Conservation (phyloP, 2,888 invertebrate species). For the Melipona bicolor region DNA sequence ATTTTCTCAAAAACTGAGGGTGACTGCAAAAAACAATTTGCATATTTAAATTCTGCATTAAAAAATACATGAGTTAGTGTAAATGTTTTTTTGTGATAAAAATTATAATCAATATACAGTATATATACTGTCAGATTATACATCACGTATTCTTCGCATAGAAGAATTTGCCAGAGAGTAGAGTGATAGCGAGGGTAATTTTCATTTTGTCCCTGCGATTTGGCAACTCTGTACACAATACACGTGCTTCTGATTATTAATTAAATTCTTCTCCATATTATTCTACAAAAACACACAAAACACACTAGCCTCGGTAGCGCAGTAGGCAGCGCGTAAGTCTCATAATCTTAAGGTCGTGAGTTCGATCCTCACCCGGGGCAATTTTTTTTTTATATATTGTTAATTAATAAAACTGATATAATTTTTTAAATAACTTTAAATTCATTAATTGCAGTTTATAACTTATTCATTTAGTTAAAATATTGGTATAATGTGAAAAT, state of each 20-base stretch:
- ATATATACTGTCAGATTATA: no score
- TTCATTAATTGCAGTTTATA: neutral
- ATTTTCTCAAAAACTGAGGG: no score
- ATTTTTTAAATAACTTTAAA: neutral
- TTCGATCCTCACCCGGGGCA: slow-evolving; percentile 97
- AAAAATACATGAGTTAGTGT: no score
- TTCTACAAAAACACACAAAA: neutral
- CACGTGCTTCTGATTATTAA: slow-evolving; percentile 16
- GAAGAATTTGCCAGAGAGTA: no score
- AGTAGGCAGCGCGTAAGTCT: slow-evolving; percentile 83
- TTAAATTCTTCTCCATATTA: neutral
- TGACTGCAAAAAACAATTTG: no score
- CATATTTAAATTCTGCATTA: no score
- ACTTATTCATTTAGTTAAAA: neutral
- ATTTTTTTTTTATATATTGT: slow-evolving; percentile 70
- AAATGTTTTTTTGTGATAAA: no score
- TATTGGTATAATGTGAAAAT: neutral
- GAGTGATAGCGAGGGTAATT: no score
- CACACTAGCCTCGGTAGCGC: slow-evolving; percentile 77
- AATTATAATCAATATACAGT: no score
- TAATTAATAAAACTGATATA: neutral
- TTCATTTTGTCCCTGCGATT: no score
- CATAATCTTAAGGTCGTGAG: slow-evolving; percentile 92
- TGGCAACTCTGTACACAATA: neutral
- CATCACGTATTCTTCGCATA: no score